These are phyloP conservation scores for Calypte anna DNA, from an alignment of 2,113 vertebrate genomes.

Conservation along the genomic window DNA sequence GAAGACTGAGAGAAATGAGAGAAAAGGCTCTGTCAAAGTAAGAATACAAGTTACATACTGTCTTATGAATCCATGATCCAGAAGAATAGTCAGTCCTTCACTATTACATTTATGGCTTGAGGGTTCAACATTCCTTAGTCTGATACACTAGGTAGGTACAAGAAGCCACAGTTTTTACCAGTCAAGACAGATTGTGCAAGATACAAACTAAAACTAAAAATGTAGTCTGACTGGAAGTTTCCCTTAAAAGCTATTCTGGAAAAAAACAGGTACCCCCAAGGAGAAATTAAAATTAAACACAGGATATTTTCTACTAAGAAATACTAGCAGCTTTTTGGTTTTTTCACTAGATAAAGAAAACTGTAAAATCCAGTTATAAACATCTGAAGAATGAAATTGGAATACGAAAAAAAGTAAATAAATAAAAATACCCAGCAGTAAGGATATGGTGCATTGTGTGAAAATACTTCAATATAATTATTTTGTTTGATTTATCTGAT, in stretches of 20 bases:
- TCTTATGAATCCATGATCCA: neutral
- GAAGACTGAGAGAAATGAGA: neutral
- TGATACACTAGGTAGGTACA: neutral
- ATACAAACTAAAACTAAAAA: neutral
- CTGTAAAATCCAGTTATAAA: neutral
- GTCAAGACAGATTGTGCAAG: neutral
- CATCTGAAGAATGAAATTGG: neutral
- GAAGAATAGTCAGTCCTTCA: rapidly evolving
- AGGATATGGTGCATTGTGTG: neutral
- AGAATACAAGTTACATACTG: neutral
- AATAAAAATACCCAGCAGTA: neutral
- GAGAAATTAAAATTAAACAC: neutral
- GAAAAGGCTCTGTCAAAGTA: neutral
- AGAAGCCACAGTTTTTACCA: neutral
- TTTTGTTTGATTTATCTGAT: neutral
- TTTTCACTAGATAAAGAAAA: neutral
- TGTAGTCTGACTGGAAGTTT: neutral
- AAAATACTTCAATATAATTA: neutral
- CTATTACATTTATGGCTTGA: neutral
- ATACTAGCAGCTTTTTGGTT: neutral
- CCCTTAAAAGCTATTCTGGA: neutral
- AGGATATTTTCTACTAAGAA: neutral
- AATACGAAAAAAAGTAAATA: neutral
- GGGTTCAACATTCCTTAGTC: neutral
- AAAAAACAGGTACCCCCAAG: neutral